Conservation (phyloP, 35 echinoderm and acorn worm genomes). For the Patiria miniata region DNA sequence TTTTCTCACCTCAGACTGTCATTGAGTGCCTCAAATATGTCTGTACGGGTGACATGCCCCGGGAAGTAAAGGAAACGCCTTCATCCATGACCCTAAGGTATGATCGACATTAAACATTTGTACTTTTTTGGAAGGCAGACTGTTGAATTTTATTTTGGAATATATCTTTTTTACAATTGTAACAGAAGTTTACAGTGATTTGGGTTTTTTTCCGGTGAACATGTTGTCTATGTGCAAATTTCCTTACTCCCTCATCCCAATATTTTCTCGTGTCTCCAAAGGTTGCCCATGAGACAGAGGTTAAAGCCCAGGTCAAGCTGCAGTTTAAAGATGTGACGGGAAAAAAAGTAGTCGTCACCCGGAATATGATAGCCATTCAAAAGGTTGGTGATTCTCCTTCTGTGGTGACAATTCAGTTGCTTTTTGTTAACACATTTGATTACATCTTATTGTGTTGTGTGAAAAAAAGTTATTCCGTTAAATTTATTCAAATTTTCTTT, state of each 20-base stretch:
- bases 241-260: background rate
- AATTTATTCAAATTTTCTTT: background rate
- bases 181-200: too few species aligned
- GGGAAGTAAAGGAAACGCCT: constrained; percentile 64
- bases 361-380: constrained; percentile 82
- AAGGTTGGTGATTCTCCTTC: constrained; percentile 79
- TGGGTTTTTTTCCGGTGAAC: too few species aligned
- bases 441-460: too few species aligned
- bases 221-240: too few species aligned
- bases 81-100: constrained; percentile 99
- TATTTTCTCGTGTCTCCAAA: constrained; percentile 25
- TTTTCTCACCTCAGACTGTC: constrained; percentile 65
- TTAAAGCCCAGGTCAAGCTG: constrained; percentile 96
- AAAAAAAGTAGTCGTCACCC: constrained; percentile 67
- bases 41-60: constrained; percentile 92
- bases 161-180: too few species aligned
- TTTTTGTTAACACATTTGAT: too few species aligned
- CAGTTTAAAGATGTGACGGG: constrained; percentile 78
- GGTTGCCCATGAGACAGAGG: constrained; percentile 95
- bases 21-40: constrained; percentile 96
- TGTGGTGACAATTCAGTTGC: too few species aligned
- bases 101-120: background rate
- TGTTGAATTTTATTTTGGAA: too few species aligned
- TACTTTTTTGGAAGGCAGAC: too few species aligned
- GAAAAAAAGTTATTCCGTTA: too few species aligned